Conservation (phyloP, 2,888 invertebrate species). For the Incurvaria masculella region DNA sequence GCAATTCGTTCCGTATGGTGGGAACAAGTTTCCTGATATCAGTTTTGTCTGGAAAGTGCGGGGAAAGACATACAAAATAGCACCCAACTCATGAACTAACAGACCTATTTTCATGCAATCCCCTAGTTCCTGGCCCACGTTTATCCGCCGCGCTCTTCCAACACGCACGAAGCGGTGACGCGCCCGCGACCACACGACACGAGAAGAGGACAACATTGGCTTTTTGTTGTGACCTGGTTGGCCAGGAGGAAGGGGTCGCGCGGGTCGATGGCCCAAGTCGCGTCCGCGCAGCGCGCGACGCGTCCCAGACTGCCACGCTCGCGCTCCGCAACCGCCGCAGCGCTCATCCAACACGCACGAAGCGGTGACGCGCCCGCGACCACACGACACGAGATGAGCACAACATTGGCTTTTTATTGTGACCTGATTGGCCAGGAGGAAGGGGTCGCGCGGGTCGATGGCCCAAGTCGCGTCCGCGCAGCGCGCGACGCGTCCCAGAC, state of each 20-base stretch:
- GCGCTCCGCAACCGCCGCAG: no score
- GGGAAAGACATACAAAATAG: no score
- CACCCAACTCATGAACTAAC: no score
- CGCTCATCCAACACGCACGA: not conserved
- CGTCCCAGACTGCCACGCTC: no score
- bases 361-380: not conserved
- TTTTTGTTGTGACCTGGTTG: conserved; percentile 34
- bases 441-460: conserved; percentile 47
- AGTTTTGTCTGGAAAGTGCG: not conserved
- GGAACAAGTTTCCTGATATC: not conserved
- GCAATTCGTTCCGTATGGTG: not conserved
- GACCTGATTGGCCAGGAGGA: conserved; percentile 50
- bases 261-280: conserved; percentile 49
- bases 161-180: not conserved
- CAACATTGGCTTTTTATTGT: not conserved
- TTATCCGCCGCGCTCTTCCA: not conserved
- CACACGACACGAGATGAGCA: not conserved
- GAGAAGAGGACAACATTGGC: not conserved
- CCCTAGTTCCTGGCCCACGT: no score
- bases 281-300: conserved; percentile 52
- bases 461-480: conserved; percentile 54
- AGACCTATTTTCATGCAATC: no score
- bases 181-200: not conserved
- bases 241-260: conserved; percentile 50
- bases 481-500: conserved; percentile 53